Evolutionary conservation across 2,113 vertebrate species (phyloP), one percentile per base, ranked within the genome.

Genomic region (Dryoscopus gambensis): DNA sequence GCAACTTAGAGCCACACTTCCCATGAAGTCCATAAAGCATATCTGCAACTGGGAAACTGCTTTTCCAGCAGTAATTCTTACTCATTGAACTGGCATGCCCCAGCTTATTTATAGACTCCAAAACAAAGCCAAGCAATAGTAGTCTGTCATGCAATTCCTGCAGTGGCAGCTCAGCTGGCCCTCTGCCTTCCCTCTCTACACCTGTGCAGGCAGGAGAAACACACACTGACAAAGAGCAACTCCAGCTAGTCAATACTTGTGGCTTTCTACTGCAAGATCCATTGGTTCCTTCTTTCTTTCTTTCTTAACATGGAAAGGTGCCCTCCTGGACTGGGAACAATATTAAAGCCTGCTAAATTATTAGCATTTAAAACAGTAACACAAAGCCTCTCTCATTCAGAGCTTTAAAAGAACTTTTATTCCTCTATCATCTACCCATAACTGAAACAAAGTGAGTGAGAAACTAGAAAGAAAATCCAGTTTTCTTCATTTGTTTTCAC

Each of bases 51-150:
- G 76, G 23, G 42, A 81, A 95, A 78, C 59, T 87, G 69, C 60
- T 92, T 74, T 81, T 78, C 64, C 49, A 91, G 78, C 74, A 89
- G 70, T 53, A 84, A 73, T 87, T 56, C 81, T 91, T 95, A 91
- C 84, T 95, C 94, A 95, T 28, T 64, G 52, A 95, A 84, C 4
- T 89, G 86, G 93, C 74, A 91, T 79, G 87, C 91, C 69, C 49
- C 81, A 69, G 71, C 74, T 93, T 93, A 95, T 95, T 95, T 95
- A 96, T 85, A 96, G 93, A 60, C 59, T 82, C 56, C 74, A 60
- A 81, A 96, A 89, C 84, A 95, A 95, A 94, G 89, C 74, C 87
- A 55, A 91, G 89, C 87, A 96, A 84, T 52, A 87, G 80, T 19
- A 84, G 44, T 19, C 56, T 35, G 40, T n/a, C 87, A 55, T 49